Evolutionary conservation across 2,797 vertebrate genomes (phyloP), one percentile per base, ranked within the genome.

Genomic region (Carapus acus): DNA sequence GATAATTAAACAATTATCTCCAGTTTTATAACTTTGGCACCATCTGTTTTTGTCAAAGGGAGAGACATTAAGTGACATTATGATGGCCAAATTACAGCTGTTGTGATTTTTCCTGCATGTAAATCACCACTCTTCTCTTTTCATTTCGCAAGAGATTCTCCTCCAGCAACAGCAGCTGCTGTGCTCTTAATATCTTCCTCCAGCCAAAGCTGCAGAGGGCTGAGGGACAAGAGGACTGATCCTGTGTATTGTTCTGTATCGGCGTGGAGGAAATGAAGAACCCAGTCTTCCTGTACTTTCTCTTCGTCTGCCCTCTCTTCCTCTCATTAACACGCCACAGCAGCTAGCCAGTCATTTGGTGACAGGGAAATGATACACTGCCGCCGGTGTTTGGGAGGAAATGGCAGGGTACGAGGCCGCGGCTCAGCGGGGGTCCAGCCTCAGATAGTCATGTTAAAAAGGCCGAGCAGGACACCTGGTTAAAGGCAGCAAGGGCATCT

Each of bases 361-460:
- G 94, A 96, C 93, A 90, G 89, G 91, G 89, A 97, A 97, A 97
- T 97, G 90, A 97, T 95, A 97, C 88, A 85, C 89, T 92, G 89
- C 89, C 83, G 81, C 86, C 77, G 42, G 86, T 88, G 89, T 91
- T 90, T 89, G 88, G 89, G 90, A 93, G 92, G 92, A 97, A 97
- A 97, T 94, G 92, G 93, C 92, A 91, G 92, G 92, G 90, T 96
- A 88, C 34, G 46, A 62, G 67, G 41, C 77, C 84, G n/a, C 78
- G 69, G 83, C 90, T 76, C 91, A 87, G 90, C 91, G 82, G 90
- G 91, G 89, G 90, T 88, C 87, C 27, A 90, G 88, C 88, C 91
- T 88, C 90, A 89, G 91, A 93, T 89, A 91, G 90, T 86, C 87
- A 85, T 60, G 89, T 89, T 90, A 80, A 86, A n/a, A n/a, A 85